Percentiles rank a stretch among this genome's conserved stretches.
phyloP scores from a whole-genome alignment of 2,888 invertebrate species.

The Tipula vernalis region DNA sequence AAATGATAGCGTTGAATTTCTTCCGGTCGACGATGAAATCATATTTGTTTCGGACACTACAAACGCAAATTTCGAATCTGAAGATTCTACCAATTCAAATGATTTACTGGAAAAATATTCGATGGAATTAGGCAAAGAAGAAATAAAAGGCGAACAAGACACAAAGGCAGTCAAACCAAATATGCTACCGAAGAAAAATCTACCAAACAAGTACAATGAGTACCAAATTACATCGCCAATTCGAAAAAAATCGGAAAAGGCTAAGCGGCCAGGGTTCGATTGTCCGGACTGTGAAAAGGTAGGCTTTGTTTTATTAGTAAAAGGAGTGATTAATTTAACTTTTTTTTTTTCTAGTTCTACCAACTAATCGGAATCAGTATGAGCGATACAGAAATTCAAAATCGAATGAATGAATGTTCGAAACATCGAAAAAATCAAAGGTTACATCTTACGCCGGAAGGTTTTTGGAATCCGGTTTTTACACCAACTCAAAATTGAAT shows the following conservation, averaged over 20 bases:
- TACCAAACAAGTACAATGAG: not conserved
- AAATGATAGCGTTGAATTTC: not conserved
- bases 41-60: conserved; percentile 5
- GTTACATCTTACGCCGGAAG: conserved; percentile 25
- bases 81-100: not conserved
- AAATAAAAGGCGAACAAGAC: not conserved
- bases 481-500: conserved; percentile 21
- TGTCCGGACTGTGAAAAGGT: conserved; percentile 6
- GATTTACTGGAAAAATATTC: not conserved
- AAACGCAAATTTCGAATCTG: not conserved
- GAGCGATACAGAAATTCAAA: conserved; percentile 23
- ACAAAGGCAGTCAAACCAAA: not conserved
- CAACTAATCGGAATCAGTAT: conserved; percentile 24
- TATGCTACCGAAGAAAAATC: not conserved
- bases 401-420: conserved; percentile 25
- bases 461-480: conserved; percentile 33
- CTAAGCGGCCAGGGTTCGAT: not conserved
- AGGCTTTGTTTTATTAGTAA: not conserved
- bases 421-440: conserved; percentile 19
- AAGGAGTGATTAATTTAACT: not conserved
- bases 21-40: not conserved
- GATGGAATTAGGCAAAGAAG: not conserved
- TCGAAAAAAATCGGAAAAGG: not conserved
- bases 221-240: not conserved
- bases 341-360: conserved; percentile 23